Evolutionary conservation across 1,140 invertebrate genomes (phyloP), one percentile per base, ranked within the genome.

Genomic region (Cepaea nemoralis): DNA sequence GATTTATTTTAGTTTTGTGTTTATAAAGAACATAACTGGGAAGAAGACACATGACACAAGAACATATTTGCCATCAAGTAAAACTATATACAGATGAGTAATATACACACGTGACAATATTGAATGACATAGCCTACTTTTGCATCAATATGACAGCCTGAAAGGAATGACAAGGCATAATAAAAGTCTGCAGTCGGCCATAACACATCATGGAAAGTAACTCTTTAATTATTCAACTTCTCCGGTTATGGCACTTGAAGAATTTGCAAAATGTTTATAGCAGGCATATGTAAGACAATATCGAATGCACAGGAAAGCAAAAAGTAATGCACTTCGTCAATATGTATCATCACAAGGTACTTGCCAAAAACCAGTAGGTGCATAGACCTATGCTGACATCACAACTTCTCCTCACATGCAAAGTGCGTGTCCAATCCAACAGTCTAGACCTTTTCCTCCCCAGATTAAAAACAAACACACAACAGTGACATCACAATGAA

Each of bases 191-290:
- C 22, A 22, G 22, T 19, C 22, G 5, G 27, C 27, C n/a, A 63
- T 16, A 63, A 63, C 27, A 31, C 5, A 5, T 31, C 59, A 63
- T 14, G 59, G 27, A 16, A 63, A 63, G 6, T 10, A 63, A 31
- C 27, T 31, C 5, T n/a, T 6, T 12, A 6, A 63, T 63, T 31
- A 63, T 31, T 63, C 8, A 55, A 6, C 16, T 63, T 63, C 59
- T 31, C n/a, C 27, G 22, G n/a, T 63, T 63, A 63, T 63, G 59
- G 59, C 59, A 63, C 59, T 63, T 63, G n/a, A 63, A 31, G 27
- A 27, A 10, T 31, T 31, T 31, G 27, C 59, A 31, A 16, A 27
- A 31, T 8, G 45, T 63, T 14, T 6, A 55, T 19, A 63, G 59
- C n/a, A 31, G 10, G 27, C 50, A 31, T 63, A 63, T 63, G 2